Base-by-base conservation (phyloP, 2,888 invertebrate species). In the Mesorhabditis spiculigera region DNA sequence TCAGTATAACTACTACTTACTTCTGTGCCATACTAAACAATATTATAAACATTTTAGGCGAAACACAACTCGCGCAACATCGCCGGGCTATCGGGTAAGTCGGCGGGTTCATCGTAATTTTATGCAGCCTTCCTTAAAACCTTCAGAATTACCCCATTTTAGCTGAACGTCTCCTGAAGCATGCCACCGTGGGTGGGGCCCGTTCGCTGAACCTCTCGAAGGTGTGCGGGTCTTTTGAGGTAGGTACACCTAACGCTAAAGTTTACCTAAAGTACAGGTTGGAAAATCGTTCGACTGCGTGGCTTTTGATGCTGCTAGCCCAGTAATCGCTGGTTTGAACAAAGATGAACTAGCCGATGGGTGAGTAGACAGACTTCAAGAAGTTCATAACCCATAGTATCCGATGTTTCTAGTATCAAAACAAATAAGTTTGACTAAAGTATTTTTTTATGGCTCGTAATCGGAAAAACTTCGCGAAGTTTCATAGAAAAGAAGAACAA, bases 181-280 rank as follows among this genome's bases (percentile, higher is more conserved):
- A 76, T 13, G 82, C 81, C 3, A 84, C 84, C 0, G 70, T 71
- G 6, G 81, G 78, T 67, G 85, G 85, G 45, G 84, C 85, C 16
- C 74, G 76, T 43, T 75, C 83, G 4, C 70, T 84, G 65, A 75
- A 75, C 5, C 65, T 84, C 16, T 69, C 65, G 5, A 66, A 74
- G 13, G 66, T 44, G 5, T 70, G 74, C 16, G 83, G 83, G 43
- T 68, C 70, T 66, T 73, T 83, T 10, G 71, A 77, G 68, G 75
- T 74, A 62, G 61, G 61, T 62, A 63, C 44, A 43, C 28, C 13
- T 5, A 44, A 13, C 0, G 8, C 5, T 62, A 0, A 45, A 41
- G 6, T 10, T 16, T 4, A 13, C 13, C 13, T 2, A 13, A 43
- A 43, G 5, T 62, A 58, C 68, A 75, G 73, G 63, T 75, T 16